Conservation (phyloP, 1,140 invertebrate genomes). For the Meloidogyne floridensis region DNA sequence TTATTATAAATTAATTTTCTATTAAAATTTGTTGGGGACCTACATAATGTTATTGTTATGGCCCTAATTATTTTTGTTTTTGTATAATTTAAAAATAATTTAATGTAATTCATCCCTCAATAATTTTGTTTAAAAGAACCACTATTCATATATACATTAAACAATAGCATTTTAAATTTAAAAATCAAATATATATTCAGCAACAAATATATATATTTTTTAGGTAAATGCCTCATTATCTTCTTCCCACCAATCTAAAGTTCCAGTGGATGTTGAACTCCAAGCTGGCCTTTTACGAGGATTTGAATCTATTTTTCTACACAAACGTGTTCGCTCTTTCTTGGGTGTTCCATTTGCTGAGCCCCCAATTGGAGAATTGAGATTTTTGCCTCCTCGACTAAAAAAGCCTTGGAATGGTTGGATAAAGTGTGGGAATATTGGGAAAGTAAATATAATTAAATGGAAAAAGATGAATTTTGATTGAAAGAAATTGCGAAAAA, state of each 20-base stretch:
- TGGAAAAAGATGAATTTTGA: background rate
- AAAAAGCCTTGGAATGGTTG: constrained; percentile 62
- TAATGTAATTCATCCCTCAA: too few species aligned
- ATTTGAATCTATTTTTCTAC: constrained; percentile 61
- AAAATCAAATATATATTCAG: too few species aligned
- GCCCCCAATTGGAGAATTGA: constrained; percentile 52
- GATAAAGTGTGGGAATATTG: constrained; percentile 4
- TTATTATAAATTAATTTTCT: too few species aligned
- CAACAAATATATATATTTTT: background rate
- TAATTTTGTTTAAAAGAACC: too few species aligned
- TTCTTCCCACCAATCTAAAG: constrained; percentile 46
- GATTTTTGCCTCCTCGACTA: constrained; percentile 54
- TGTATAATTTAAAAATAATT: background rate
- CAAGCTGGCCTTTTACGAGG: constrained; percentile 49
- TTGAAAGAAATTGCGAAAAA: constrained; percentile 15
- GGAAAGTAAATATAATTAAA: background rate
- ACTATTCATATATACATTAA: too few species aligned
- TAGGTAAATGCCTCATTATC: constrained; percentile 30
- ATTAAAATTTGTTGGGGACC: too few species aligned
- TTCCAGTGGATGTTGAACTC: constrained; percentile 54
- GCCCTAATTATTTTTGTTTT: background rate
- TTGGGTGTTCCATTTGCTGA: constrained; percentile 63
- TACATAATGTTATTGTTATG: background rate
- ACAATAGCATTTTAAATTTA: too few species aligned
- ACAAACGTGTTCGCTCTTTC: constrained; percentile 61